phyloP scores from a whole-genome alignment of 2,888 invertebrate species.

The Agrotis puta region DNA sequence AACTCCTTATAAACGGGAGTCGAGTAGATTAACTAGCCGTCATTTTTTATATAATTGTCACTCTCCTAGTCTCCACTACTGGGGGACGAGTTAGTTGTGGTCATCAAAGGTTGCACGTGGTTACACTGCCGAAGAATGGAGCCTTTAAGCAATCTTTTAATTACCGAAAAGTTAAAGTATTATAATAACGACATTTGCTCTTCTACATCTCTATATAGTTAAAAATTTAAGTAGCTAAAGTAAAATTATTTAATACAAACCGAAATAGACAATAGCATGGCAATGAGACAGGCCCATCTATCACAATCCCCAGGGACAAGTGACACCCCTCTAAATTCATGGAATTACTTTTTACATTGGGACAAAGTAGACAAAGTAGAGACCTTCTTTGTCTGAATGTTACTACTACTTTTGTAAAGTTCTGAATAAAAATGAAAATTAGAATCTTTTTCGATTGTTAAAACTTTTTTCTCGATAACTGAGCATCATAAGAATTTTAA shows the following conservation, averaged over 20 bases:
- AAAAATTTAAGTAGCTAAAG: too few relatives aligned
- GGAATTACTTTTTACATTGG: background rate
- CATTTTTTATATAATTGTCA: too few relatives aligned
- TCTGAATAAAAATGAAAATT: background rate
- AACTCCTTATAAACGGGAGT: too few relatives aligned
- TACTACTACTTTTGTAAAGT: background rate
- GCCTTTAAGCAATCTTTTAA: too few relatives aligned
- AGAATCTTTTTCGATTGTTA: background rate
- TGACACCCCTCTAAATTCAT: background rate
- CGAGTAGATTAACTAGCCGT: too few relatives aligned
- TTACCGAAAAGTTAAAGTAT: background rate
- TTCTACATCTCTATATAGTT: too few relatives aligned
- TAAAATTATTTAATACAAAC: constrained; percentile 9
- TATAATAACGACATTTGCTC: background rate
- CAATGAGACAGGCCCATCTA: background rate
- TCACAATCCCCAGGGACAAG: constrained; percentile 8
- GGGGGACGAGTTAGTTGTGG: too few relatives aligned
- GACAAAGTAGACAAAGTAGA: background rate
- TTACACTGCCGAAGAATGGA: too few relatives aligned
- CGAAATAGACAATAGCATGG: background rate
- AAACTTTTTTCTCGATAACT: background rate
- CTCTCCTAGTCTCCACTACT: too few relatives aligned
- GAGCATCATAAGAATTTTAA: background rate
- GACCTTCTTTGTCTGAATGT: background rate
- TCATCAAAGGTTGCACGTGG: too few relatives aligned